phyloP scores from a whole-genome alignment of 2,797 vertebrate species.

The Poeciliopsis paucimaculata region DNA sequence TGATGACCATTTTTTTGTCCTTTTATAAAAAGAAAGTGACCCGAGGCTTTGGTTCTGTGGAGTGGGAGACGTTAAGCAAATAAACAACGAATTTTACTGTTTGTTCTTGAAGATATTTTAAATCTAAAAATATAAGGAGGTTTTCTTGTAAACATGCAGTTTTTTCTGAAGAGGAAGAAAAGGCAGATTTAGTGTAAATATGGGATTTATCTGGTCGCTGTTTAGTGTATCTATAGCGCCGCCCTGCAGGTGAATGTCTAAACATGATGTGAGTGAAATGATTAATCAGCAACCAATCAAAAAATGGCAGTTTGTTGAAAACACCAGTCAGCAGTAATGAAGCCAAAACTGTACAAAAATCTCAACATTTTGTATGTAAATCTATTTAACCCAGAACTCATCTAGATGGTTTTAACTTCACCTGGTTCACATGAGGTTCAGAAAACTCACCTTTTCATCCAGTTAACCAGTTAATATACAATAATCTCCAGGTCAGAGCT shows the following conservation, averaged over 20 bases:
- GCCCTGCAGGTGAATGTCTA: background rate
- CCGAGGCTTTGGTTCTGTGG: background rate
- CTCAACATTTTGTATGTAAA: too few species aligned
- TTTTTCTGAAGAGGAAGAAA: background rate
- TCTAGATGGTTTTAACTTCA: too few species aligned
- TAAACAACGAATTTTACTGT: background rate
- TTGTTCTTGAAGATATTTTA: background rate
- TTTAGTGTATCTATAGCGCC: background rate
- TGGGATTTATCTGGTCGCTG: background rate
- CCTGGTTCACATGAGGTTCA: too few species aligned
- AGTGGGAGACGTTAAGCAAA: background rate
- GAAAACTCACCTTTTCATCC: too few species aligned
- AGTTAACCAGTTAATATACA: too few species aligned
- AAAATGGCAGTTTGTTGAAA: too few species aligned
- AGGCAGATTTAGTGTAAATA: background rate
- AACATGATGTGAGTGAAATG: background rate
- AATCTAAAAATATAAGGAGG: background rate
- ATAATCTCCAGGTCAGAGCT: too few species aligned
- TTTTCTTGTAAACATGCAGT: background rate
- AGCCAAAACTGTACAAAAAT: too few species aligned
- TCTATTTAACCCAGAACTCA: too few species aligned
- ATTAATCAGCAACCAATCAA: too few species aligned
- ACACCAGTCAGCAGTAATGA: too few species aligned
- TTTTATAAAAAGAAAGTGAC: background rate
- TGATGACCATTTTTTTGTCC: background rate